These are phyloP conservation scores for Myripristis murdjan DNA, from an alignment of 2,797 vertebrate species.

Conservation along the genomic window DNA sequence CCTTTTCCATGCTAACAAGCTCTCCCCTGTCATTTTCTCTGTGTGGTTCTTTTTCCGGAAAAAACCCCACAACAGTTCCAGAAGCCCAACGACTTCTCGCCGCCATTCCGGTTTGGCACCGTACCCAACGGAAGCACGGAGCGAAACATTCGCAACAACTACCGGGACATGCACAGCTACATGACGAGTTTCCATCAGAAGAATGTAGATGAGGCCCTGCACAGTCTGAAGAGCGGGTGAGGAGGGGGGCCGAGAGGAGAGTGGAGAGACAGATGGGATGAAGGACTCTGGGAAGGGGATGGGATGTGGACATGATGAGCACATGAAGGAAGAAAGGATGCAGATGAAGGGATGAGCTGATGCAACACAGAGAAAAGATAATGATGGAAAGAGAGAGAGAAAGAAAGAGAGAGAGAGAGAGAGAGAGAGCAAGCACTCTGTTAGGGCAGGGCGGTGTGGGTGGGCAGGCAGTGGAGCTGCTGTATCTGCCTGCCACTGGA, in stretches of 20 bases:
- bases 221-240: constrained; percentile 97
- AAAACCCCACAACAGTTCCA: constrained; percentile 89
- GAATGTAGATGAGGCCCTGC: constrained; percentile 95
- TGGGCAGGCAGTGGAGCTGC: constrained; percentile 61
- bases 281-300: background rate
- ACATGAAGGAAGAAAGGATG: constrained; percentile 10
- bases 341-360: constrained; percentile 68
- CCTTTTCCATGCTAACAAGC: constrained; percentile 66
- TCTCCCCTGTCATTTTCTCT: constrained; percentile 62
- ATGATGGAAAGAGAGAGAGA: constrained; percentile 59
- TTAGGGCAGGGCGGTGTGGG: constrained; percentile 52
- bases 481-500: constrained; percentile 56
- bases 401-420: constrained; percentile 38
- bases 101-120: constrained; percentile 98
- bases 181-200: constrained; percentile 99
- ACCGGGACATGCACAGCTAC: constrained; percentile 98
- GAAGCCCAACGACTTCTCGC: constrained; percentile 98
- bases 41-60: constrained; percentile 56
- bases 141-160: constrained; percentile 99
- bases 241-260: no score
- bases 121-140: constrained; percentile 99
- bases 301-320: no score
- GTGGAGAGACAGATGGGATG: constrained; percentile 1
- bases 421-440: constrained; percentile 57
- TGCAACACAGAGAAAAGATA: constrained; percentile 74